These are phyloP conservation scores for Aphidoletes aphidimyza DNA, from an alignment of 2,888 invertebrate species.

Conservation along the genomic window DNA sequence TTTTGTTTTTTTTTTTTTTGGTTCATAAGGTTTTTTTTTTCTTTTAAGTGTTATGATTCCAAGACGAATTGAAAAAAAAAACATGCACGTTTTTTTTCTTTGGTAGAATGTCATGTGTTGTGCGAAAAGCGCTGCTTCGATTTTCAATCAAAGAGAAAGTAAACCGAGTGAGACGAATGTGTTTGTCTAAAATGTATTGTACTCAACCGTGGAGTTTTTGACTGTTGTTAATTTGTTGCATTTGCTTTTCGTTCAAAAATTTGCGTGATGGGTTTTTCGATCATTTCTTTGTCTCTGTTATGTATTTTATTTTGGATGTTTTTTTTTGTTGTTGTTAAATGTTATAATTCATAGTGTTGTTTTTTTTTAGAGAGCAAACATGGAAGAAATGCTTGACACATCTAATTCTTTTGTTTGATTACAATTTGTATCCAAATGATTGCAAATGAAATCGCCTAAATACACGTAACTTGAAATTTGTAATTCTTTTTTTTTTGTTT, in stretches of 20 bases:
- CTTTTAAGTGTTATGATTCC: constrained; percentile 20
- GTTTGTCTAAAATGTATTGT: no score
- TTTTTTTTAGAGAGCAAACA: constrained; percentile 6
- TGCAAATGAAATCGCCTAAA: constrained; percentile 75
- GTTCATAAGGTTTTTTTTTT: constrained; percentile 11
- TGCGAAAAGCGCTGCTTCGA: constrained; percentile 32
- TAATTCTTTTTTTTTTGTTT: no score
- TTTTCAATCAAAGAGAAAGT: constrained; percentile 49
- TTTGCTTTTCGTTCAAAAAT: background rate
- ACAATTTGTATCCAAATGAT: constrained; percentile 65
- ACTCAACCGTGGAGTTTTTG: no score
- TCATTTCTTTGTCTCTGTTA: background rate
- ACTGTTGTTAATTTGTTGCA: background rate
- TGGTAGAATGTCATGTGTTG: constrained; percentile 10
- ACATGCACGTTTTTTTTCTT: constrained; percentile 33
- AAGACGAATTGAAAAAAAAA: constrained; percentile 52
- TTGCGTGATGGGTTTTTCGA: background rate
- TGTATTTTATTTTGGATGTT: background rate
- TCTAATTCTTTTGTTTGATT: constrained; percentile 60
- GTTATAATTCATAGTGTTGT: background rate
- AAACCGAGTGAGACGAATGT: background rate
- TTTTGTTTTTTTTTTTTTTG: constrained; percentile 13
- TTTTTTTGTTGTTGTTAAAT: background rate
- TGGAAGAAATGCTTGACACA: constrained; percentile 33
- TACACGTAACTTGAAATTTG: constrained; percentile 68